Conservation (phyloP, 2,797 vertebrate species). For the Molossus molossus region DNA sequence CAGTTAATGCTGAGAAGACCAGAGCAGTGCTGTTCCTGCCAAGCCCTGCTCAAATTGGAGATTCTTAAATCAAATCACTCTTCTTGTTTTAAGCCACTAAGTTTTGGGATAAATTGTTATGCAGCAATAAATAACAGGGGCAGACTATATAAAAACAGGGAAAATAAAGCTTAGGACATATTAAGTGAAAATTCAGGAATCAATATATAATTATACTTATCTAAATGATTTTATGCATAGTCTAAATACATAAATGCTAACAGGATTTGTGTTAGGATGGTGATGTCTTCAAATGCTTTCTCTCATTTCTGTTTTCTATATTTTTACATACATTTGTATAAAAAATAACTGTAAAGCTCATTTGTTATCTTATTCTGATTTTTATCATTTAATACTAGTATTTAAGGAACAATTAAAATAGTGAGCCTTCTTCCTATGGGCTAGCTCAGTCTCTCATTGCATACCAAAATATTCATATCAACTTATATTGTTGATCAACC, state of each 20-base stretch:
- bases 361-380: slow-evolving; percentile 54
- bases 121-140: slow-evolving; percentile 58
- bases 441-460: slow-evolving; percentile 72
- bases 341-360: not conserved
- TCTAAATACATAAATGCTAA: slow-evolving; percentile 52
- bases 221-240: slow-evolving; percentile 62
- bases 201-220: slow-evolving; percentile 53
- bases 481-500: slow-evolving; percentile 78
- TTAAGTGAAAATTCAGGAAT: slow-evolving; percentile 57
- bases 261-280: slow-evolving; percentile 47
- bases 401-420: slow-evolving; percentile 66
- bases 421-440: slow-evolving; percentile 62
- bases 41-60: slow-evolving; percentile 58
- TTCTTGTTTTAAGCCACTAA: slow-evolving; percentile 67
- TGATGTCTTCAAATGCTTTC: slow-evolving; percentile 43
- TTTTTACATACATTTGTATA: not conserved
- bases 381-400: slow-evolving; percentile 63
- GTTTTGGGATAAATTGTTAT: slow-evolving; percentile 62
- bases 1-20: slow-evolving; percentile 56
- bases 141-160: slow-evolving; percentile 23
- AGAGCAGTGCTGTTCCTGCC: slow-evolving; percentile 46
- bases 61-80: slow-evolving; percentile 72
- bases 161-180: slow-evolving; percentile 64
- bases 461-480: slow-evolving; percentile 62
- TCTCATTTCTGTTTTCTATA: slow-evolving; percentile 21